phyloP scores from a whole-genome alignment of 2,113 vertebrate species.

The Climacteris rufus region DNA sequence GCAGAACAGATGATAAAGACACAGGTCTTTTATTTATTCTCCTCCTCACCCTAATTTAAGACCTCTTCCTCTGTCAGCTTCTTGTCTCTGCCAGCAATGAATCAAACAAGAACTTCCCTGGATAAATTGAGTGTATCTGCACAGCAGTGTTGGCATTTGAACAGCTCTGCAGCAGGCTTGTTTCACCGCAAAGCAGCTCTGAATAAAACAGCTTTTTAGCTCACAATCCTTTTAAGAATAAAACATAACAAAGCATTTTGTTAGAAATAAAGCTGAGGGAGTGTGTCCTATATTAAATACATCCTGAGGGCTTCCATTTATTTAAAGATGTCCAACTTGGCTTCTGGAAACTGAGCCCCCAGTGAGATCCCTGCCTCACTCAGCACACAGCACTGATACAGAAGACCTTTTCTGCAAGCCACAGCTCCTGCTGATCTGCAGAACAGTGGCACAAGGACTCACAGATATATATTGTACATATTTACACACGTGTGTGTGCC shows the following conservation, averaged over 20 bases:
- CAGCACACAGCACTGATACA: neutral
- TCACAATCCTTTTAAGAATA: neutral
- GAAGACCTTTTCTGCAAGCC: neutral
- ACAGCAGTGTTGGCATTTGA: neutral
- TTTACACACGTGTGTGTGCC: neutral
- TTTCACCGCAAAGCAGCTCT: neutral
- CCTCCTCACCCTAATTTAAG: neutral
- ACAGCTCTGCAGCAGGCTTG: neutral
- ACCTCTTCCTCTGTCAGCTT: neutral
- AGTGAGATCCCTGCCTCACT: neutral
- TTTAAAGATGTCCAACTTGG: neutral
- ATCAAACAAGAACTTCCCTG: neutral
- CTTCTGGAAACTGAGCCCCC: neutral
- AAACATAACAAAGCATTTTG: neutral
- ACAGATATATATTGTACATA: accelerated
- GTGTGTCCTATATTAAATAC: neutral
- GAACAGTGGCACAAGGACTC: neutral
- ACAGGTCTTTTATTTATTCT: neutral
- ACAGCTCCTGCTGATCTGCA: neutral
- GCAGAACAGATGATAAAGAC: neutral
- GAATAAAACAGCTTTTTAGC: neutral
- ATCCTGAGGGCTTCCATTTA: neutral
- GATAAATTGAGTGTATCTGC: neutral
- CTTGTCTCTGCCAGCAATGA: neutral
- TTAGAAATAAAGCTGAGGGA: neutral